Base-by-base conservation (phyloP, 2,888 invertebrate genomes). In the Nasonia oneida region DNA sequence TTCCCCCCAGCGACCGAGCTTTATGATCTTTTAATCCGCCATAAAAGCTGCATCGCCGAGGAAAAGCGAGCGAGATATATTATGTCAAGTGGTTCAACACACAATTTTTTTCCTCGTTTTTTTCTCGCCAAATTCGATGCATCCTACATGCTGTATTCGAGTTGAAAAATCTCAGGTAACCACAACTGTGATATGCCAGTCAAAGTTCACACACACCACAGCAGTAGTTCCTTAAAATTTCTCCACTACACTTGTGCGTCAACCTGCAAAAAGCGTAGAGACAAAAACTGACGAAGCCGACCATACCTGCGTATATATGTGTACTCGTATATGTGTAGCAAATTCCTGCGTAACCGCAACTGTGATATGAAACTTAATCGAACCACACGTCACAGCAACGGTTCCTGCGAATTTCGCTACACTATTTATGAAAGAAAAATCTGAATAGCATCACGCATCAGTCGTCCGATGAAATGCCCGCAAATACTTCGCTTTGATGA, bases 401-500 rank as follows among this genome's bases (percentile, higher is more conserved):
- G 64, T 79, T 47, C 50, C 67, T 79, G 47, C 15, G 18, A 79
- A 78, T 67, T 77, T 77, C 4, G 39, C 57, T 57, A 37, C 37
- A 61, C 18, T 47, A 42, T 42, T 42, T n/a, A 15, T 3, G 4
- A n/a, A n/a, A 61, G 6, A 10, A 61, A 23, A 61, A 5, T 61
- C 23, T 10, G 29, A 29, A 29, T 61, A 1, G 23, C 61, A 57
- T 18, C 57, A 2, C 53, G 33, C 18, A 14, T n/a, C 14, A 39
- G n/a, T 23, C 18, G 39, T 14, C 5, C 42, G 29, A 1, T n/a
- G 77, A 23, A 39, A 37, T 57, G 61, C n/a, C 76, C 64, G 6
- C 70, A 4, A 50, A 71, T 80, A 80, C 53, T 80, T 71, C 50
- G 50, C 53, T 53, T 80, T 71, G 70, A 70, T 70, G 79, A 80